Evolutionary conservation across 2,888 invertebrate genomes (phyloP).

Genomic region (Drosophila mimetica): DNA sequence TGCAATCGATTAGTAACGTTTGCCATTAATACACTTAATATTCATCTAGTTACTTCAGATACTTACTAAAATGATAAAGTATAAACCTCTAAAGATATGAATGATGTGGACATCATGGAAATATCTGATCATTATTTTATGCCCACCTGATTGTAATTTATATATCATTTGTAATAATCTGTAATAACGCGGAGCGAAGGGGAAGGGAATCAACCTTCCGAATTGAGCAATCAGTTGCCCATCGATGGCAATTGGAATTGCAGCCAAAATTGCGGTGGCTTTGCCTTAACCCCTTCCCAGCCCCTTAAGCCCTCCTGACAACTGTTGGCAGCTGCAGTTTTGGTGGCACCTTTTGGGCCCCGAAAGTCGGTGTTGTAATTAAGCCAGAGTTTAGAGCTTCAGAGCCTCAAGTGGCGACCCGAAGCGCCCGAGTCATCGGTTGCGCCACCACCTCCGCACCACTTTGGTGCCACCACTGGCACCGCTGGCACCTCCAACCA

Average conservation of each 20-base stretch:
- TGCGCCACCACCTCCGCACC: slow-evolving; percentile 24
- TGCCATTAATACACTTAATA: no score
- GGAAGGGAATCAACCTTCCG: neutral
- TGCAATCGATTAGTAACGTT: neutral
- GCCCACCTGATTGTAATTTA: neutral
- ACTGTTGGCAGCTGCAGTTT: slow-evolving; percentile 71
- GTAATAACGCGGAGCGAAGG: neutral
- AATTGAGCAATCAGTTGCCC: slow-evolving; percentile 9
- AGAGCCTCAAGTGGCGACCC: slow-evolving; percentile 22
- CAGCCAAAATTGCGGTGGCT: neutral
- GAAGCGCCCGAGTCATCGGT: slow-evolving; percentile 23
- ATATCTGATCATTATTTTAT: no score
- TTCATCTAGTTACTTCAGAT: no score
- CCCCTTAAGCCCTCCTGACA: slow-evolving; percentile 44
- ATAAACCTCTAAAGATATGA: no score
- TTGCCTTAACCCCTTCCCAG: slow-evolving; percentile 11
- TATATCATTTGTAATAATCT: neutral
- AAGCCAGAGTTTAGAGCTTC: slow-evolving; percentile 27
- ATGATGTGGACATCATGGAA: no score
- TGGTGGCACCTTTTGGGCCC: slow-evolving; percentile 51
- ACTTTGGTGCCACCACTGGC: slow-evolving; percentile 1
- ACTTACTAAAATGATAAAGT: no score
- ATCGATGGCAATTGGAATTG: slow-evolving; percentile 13
- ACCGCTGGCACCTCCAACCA: slow-evolving; percentile 2
- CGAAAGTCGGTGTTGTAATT: slow-evolving; percentile 36